These are phyloP conservation scores for Tenthredo mesomela DNA, from an alignment of 2,888 invertebrate species.

Conservation along the genomic window DNA sequence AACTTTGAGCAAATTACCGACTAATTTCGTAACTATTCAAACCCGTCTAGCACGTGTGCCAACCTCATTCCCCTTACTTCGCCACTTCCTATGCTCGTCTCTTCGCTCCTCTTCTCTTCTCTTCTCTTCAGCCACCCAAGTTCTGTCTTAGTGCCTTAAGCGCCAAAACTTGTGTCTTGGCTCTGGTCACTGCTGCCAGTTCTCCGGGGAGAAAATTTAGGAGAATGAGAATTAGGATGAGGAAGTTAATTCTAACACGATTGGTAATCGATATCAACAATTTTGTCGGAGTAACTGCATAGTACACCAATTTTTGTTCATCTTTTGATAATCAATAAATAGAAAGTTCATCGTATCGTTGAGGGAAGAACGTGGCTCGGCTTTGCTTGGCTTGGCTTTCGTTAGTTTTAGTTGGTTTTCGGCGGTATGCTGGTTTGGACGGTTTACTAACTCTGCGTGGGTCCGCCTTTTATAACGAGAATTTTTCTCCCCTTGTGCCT, in stretches of 20 bases:
- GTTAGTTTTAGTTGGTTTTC: constrained; percentile 19
- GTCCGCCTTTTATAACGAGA: constrained; percentile 40
- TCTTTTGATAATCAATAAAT: background rate
- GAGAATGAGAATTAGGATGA: background rate
- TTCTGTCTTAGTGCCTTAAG: constrained; percentile 36
- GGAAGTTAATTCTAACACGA: constrained; percentile 3
- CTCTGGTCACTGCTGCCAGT: constrained; percentile 26
- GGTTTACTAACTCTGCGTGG: constrained; percentile 9
- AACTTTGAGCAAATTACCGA: constrained; percentile 50
- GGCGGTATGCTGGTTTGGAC: background rate
- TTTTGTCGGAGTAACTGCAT: background rate
- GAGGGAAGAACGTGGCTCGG: background rate
- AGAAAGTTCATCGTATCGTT: background rate
- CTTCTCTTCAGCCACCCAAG: constrained; percentile 13
- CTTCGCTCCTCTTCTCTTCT: background rate
- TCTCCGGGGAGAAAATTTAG: background rate
- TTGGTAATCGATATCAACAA: constrained; percentile 11
- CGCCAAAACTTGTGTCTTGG: constrained; percentile 25
- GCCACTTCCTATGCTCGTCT: constrained; percentile 22
- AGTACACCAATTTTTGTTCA: background rate
- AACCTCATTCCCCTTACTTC: background rate
- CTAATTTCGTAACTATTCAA: constrained; percentile 51
- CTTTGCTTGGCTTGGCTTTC: background rate
- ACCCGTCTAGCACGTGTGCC: constrained; percentile 47
- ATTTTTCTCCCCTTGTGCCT: constrained; percentile 29